phyloP scores from a whole-genome alignment of 2,888 invertebrate genomes.

The Drosophila hamatofila region DNA sequence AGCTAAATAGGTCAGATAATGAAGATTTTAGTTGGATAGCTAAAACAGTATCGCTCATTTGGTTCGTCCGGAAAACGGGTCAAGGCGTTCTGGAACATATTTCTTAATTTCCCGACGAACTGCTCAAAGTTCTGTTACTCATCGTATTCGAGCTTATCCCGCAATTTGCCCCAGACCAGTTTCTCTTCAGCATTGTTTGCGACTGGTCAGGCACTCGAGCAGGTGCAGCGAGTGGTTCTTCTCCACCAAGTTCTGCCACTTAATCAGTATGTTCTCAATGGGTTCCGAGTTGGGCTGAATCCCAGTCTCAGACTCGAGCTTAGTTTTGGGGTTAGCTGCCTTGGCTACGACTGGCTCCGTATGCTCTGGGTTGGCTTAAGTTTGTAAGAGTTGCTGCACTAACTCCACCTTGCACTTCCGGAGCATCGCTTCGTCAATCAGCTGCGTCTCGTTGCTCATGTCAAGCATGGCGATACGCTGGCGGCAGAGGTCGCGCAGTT shows the following conservation, averaged over 20 bases:
- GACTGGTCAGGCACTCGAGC: slow-evolving; percentile 27
- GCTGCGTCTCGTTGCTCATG: slow-evolving; percentile 32
- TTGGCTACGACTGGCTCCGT: background rate
- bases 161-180: slow-evolving; percentile 32
- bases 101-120: slow-evolving; percentile 23
- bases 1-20: too few species aligned
- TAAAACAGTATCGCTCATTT: too few species aligned
- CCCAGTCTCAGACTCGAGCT: background rate
- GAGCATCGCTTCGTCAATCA: background rate
- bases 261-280: background rate
- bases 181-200: slow-evolving; percentile 18
- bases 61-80: slow-evolving; percentile 22
- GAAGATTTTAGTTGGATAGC: too few species aligned
- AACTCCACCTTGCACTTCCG: slow-evolving; percentile 10
- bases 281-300: background rate
- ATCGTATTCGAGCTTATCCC: slow-evolving; percentile 6
- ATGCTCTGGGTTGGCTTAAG: too few species aligned
- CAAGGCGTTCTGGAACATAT: slow-evolving; percentile 45
- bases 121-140: slow-evolving; percentile 20
- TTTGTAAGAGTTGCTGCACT: too few species aligned
- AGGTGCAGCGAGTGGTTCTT: slow-evolving; percentile 31
- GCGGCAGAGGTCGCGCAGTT: slow-evolving; percentile 23
- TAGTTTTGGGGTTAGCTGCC: background rate
- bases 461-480: slow-evolving; percentile 10
- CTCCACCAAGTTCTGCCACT: slow-evolving; percentile 41